Base-by-base conservation (phyloP, 2,113 vertebrate species). In the Sander vitreus region DNA sequence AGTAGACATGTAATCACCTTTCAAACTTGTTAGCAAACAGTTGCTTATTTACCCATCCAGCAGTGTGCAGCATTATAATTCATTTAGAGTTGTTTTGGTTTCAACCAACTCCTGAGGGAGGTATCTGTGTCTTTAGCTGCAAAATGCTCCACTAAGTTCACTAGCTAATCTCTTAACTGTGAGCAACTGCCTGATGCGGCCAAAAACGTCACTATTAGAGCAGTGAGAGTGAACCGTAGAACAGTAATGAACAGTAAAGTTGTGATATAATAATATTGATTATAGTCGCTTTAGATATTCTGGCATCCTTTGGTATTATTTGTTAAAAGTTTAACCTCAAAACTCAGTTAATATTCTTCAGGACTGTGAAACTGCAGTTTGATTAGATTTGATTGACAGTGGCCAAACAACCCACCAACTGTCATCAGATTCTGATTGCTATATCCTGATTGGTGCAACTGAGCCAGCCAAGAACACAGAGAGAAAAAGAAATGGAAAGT, bases 401-500 rank as follows among this genome's bases (percentile, higher is more conserved):
- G 23, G 19, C 43, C n/a, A 47, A 25, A 47, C 15, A 11, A 47
- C 43, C 63, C 43, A 18, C 9, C 21, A 13, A 43, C 69, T 57
- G 54, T 45, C 69, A 8, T 18, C 19, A 18, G 3, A 39, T 53
- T 70, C 9, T 33, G 9, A 54, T 73, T 16, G 25, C 50, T 16
- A 9, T 48, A 14, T 48, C 55, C 13, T 59, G 55, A 73, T 73
- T 54, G n/a, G 30, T 74, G 30, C 19, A 18, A 43, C 16, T 9
- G 1, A 63, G 14, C 25, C 25, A 9, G 51, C 43, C 14, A 27
- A 59, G 53, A 48, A 21, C 16, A 4, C 39, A 3, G 39, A 51
- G 19, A 3, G n/a, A 50, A 27, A 80, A 48, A 39, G 16, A 43
- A 8, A 25, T n/a, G 33, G 36, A 84, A 75, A 80, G 43, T 69